Conservation (phyloP, 2,797 vertebrate species). For the Megaceryle alcyon region DNA sequence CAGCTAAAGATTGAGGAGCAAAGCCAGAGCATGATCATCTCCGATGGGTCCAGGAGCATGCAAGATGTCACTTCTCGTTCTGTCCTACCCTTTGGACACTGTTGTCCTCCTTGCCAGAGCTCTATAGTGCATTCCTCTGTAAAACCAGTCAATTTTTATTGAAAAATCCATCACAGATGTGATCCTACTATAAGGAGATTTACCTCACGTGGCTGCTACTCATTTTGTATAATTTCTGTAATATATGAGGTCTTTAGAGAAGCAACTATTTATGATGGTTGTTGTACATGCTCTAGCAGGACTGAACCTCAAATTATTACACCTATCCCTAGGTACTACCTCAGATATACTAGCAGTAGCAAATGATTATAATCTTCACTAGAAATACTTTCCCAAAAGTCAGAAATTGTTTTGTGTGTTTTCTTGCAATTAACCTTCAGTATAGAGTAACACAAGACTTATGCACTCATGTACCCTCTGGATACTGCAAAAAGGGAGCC, state of each 20-base stretch:
- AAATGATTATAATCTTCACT: neutral
- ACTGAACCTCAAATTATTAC: neutral
- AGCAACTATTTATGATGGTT: neutral
- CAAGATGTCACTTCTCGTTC: rapidly evolving
- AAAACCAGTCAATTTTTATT: neutral
- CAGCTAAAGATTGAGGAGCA: neutral
- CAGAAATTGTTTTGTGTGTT: neutral
- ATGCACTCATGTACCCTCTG: neutral
- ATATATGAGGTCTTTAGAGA: neutral
- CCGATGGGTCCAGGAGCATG: rapidly evolving
- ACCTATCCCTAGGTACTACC: neutral
- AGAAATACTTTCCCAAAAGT: neutral
- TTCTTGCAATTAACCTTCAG: neutral
- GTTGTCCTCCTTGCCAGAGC: rapidly evolving
- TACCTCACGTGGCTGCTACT: neutral
- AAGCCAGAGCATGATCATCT: neutral
- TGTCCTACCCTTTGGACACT: neutral
- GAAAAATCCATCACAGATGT: neutral
- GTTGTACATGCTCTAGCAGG: neutral
- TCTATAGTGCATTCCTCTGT: neutral
- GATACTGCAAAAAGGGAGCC: neutral
- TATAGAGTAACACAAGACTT: neutral
- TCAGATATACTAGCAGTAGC: neutral
- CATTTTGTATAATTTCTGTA: rapidly evolving
- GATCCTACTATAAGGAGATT: neutral